Evolutionary conservation across 2,113 vertebrate genomes (phyloP), one percentile per base, ranked within the genome.

Genomic region (Melanotaenia duboulayi): DNA sequence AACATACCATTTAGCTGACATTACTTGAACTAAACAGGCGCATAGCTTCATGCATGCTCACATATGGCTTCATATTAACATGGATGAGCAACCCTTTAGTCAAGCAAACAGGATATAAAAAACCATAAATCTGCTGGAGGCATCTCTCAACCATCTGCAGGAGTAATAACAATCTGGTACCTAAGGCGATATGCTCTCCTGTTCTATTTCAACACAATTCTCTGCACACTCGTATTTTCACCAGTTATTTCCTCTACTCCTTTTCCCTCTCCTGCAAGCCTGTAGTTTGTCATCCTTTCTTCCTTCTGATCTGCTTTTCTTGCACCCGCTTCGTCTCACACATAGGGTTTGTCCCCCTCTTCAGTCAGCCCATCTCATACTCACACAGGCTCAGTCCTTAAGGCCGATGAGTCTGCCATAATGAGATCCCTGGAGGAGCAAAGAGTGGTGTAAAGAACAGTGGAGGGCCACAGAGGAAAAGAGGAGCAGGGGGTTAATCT

Each of bases 391-490:
- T 77, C 50, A 1, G 71, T 80, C 58, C 65, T 78, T 51, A 67
- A 82, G 75, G 68, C 66, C 84, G 54, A 75, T 62, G 65, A 74
- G 68, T 85, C 71, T 51, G 44, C 71, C 74, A 67, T 93, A 92
- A 93, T 93, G 84, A 94, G 91, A 60, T 92, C 91, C 90, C 91
- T 48, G 56, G 91, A 91, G 91, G 74, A 78, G 52, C 66, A 65
- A 40, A 51, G 46, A 74, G 75, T 64, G 73, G 57, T 9, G 17
- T 67, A 67, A 74, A 74, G 61, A 78, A 68, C n/a, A 46, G 72
- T 19, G 1, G 57, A 60, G 57, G 55, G 70, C 42, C 48, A 49
- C 7, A 56, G 40, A 51, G 62, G 11, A 52, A 48, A 73, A 71
- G 28, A 54, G 20, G 49, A 54, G 46, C 52, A 19, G 25, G 63